Evolutionary conservation across 2,113 vertebrate species (phyloP).

Genomic region (Scopus umbretta): DNA sequence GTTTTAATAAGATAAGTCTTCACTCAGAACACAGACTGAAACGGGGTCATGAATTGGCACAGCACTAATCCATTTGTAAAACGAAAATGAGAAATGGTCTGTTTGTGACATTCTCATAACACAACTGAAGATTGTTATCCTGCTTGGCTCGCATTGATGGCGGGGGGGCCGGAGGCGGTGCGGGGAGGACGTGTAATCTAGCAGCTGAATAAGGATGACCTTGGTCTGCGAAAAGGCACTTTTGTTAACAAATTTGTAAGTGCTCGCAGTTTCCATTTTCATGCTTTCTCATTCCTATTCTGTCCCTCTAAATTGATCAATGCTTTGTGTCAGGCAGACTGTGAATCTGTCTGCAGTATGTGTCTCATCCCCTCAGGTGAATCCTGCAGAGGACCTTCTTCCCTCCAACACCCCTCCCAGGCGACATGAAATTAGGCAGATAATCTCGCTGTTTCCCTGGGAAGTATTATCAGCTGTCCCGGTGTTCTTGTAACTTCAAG

Average conservation of each 20-base stretch:
- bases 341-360: background rate
- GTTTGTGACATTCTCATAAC: background rate
- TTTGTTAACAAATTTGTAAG: background rate
- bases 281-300: background rate
- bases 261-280: background rate
- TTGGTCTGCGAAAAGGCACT: background rate
- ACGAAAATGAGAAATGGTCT: background rate
- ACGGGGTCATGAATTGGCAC: background rate
- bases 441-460: background rate
- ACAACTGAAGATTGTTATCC: background rate
- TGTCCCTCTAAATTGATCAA: background rate
- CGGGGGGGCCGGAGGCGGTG: no score
- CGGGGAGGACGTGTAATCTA: background rate
- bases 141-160: fast-evolving
- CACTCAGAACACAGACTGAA: background rate
- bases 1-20: background rate
- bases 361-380: background rate
- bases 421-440: background rate
- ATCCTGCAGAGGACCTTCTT: background rate
- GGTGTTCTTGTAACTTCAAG: background rate
- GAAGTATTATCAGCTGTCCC: background rate
- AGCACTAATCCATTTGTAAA: background rate
- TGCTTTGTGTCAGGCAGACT: background rate
- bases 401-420: background rate
- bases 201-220: background rate